Conservation (phyloP, 1,140 invertebrate species). For the Drosophila ogumai region DNA sequence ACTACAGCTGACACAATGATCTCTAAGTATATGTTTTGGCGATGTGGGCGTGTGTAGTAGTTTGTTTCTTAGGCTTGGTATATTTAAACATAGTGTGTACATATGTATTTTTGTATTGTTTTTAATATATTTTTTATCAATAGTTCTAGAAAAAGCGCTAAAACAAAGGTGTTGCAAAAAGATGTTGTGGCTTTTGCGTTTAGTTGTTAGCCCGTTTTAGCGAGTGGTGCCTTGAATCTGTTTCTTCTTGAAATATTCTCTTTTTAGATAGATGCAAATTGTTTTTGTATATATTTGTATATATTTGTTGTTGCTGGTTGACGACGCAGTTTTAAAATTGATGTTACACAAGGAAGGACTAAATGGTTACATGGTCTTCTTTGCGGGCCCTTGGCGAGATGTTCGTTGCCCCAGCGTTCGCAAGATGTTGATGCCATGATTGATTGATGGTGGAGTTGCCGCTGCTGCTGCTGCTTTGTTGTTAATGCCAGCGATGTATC, state of each 20-base stretch:
- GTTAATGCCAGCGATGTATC: slow-evolving; percentile 29
- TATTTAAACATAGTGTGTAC: slow-evolving; percentile 78
- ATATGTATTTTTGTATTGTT: slow-evolving; percentile 64
- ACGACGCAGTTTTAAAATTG: slow-evolving; percentile 60
- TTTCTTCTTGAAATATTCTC: slow-evolving; percentile 21
- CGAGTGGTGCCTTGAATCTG: slow-evolving; percentile 25
- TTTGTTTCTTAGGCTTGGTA: slow-evolving; percentile 65
- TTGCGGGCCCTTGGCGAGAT: slow-evolving; percentile 7
- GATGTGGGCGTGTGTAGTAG: slow-evolving; percentile 1
- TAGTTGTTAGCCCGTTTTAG: slow-evolving; percentile 29
- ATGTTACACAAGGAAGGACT: slow-evolving; percentile 55
- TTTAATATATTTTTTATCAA: slow-evolving; percentile 82
- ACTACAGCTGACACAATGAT: not conserved
- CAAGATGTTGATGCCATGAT: slow-evolving; percentile 15
- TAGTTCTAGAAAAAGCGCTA: slow-evolving; percentile 83
- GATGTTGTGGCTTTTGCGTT: slow-evolving; percentile 50
- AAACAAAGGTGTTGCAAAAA: slow-evolving; percentile 74
- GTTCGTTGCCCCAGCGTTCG: not conserved
- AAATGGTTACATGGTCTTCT: slow-evolving; percentile 28
- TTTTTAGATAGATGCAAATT: slow-evolving; percentile 59
- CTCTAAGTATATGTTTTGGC: not conserved
- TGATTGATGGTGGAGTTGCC: slow-evolving; percentile 13
- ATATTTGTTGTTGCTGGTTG: slow-evolving; percentile 58
- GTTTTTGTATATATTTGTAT: slow-evolving; percentile 53
- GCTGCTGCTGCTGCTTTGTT: slow-evolving; percentile 1